Conservation (phyloP, 2,797 vertebrate genomes). For the Fratercula arctica region DNA sequence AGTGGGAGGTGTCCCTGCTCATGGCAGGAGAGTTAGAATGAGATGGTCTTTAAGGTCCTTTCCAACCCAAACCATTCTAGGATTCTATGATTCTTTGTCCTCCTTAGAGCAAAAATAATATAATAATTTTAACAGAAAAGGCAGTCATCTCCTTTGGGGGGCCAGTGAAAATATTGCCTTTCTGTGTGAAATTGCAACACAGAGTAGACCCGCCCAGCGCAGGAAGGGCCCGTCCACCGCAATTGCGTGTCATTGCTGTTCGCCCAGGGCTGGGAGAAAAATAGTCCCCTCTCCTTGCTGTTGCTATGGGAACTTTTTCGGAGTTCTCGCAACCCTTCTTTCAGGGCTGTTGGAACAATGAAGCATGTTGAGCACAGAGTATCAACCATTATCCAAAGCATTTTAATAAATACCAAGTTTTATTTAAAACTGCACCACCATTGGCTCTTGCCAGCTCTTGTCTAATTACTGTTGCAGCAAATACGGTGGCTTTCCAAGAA, state of each 20-base stretch:
- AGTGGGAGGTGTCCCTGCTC: neutral
- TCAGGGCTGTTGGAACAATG: constrained; percentile 36
- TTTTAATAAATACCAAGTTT: constrained; percentile 45
- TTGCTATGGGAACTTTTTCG: constrained; percentile 58
- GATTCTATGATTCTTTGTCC: neutral
- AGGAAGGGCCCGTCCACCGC: neutral
- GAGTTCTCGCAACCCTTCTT: constrained; percentile 45
- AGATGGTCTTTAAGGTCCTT: neutral
- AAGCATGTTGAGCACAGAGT: constrained; percentile 12
- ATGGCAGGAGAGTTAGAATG: neutral
- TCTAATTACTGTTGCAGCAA: constrained; percentile 16
- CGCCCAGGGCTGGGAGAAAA: neutral
- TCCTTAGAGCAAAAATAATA: neutral
- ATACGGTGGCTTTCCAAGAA: constrained; percentile 35
- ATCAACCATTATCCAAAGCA: neutral
- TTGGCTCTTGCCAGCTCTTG: neutral
- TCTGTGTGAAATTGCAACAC: neutral
- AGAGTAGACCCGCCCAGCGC: accelerated
- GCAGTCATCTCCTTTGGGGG: neutral
- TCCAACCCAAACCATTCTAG: neutral
- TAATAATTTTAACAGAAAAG: neutral
- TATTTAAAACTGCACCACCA: neutral
- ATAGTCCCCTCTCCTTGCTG: constrained; percentile 24
- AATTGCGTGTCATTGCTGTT: neutral
- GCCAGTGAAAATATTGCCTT: neutral